Evolutionary conservation across 2,888 invertebrate genomes (phyloP), one percentile per base, ranked within the genome.

Genomic region (Agrotis exclamationis): DNA sequence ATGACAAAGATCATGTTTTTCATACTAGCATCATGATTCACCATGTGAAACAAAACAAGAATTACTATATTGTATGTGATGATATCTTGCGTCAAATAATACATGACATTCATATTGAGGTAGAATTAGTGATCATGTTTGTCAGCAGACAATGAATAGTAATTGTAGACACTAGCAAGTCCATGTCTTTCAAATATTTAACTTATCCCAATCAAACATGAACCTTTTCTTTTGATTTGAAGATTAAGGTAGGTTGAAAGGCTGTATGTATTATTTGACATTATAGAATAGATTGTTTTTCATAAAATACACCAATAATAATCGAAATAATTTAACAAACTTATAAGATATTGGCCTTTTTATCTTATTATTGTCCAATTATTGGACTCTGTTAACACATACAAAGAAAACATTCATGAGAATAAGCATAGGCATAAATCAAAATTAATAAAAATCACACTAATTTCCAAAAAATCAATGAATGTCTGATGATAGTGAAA

Each of bases 1-100:
- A 33, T 64, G 47, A 63, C 47, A 64, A 33, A 22, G 14, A 24
- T 39, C 22, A 66, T 39, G 22, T 39, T 66, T 16, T 24, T 3
- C 24, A 24, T 13, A 39, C 47, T 33, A 14, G 18, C 64, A 22
- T 14, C 16, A 63, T 54, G 53, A 54, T 24, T 44, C 39, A 57
- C 58, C 14, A 33, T 18, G 16, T 0, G 0, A 47, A 22, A 48
- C 18, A 14, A 45, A 22, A 64, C 14, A 9, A 33, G 2, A n/a
- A 2, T 9, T 18, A 3, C 18, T 53, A 53, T 16, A 7, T 24
- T 59, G 39, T 59, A 20, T 18, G 13, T 20, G 9, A 33, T 3
- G 5, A 47, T 9, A 45, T 20, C 7, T 28, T n/a, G 11, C 20
- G 4, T 18, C 44, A 45, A 48, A 39, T 33, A 16, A 50, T 48